Evolutionary conservation across 37 sponge, comb jelly and placozoan genomes (phyloP), one percentile per base, ranked within the genome.

Genomic region (Geodia barretti): DNA sequence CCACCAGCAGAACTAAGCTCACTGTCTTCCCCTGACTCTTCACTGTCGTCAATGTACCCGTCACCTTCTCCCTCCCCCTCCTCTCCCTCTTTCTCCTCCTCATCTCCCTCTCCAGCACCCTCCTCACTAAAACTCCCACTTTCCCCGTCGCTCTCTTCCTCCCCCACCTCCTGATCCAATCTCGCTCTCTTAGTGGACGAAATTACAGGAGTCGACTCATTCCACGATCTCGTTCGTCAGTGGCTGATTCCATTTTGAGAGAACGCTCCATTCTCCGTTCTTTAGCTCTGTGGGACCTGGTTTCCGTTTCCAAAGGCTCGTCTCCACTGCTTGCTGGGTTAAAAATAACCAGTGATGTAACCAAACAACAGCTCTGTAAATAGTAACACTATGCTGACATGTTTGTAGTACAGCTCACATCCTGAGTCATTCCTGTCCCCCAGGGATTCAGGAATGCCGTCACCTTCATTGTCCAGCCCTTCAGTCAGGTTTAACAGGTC

Each of bases 401-500:
- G n/a, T n/a, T n/a, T n/a, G 54, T 47, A 7, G 14, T 17, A 47
- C 54, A 47, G 54, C 54, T 47, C 14, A 47, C 54, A 17, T 47
- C 14, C 54, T 7, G 14, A 47, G 54, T 47, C 54, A 47, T 14
- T 47, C 54, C 14, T n/a, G n/a, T n/a, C n/a, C 54, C 14, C 54
- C 54, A 47, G 54, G 7, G 54, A n/a, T n/a, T n/a, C n/a, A n/a
- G 54, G 14, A 47, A 14, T 17, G 54, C 14, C 23, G 25, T 31
- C 39, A 33, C 42, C 36, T n/a, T 58, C 62, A 64, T 30, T 40
- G 1, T 39, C 25, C 33, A 42, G 21, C 17, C 39, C 75, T 17
- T 40, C 75, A 26, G 80, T 74, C 67, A 79, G 39, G 61, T 86
- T 79, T 0, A 86, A 65, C 40, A 86, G 20, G 42, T 86, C 87